phyloP scores from a whole-genome alignment of 2,113 vertebrate species.

The Sterna hirundo region DNA sequence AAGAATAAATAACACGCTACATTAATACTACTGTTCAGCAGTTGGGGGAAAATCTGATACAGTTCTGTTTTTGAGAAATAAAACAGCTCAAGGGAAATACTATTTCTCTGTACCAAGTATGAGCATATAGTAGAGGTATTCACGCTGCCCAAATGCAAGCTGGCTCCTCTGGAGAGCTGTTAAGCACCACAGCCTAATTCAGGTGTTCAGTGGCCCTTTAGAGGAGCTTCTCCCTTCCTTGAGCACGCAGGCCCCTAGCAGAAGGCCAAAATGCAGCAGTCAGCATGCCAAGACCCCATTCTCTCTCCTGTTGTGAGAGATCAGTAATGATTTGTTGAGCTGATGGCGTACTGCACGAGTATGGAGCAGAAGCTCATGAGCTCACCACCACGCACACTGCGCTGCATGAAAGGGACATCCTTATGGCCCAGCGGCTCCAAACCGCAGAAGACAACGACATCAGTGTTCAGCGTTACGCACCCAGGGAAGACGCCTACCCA shows the following conservation, averaged over 20 bases:
- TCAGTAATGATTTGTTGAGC: rapidly evolving
- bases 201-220: neutral
- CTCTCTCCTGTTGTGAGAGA: neutral
- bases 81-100: neutral
- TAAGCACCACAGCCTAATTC: neutral
- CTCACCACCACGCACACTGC: rapidly evolving
- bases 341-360: rapidly evolving
- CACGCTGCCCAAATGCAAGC: neutral
- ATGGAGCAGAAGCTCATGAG: neutral
- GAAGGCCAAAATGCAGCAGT: rapidly evolving
- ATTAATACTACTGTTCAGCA: slow-evolving; percentile 30
- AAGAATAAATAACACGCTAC: slow-evolving; percentile 39
- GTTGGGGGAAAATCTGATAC: slow-evolving; percentile 13
- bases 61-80: neutral
- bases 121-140: neutral
- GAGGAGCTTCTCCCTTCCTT: neutral
- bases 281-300: neutral
- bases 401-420: neutral
- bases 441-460: neutral
- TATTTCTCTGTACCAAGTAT: slow-evolving; percentile 6
- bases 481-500: neutral
- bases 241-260: neutral
- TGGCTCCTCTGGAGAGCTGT: neutral
- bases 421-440: neutral
- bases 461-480: neutral